A percentile compares a stretch with the other conserved stretches of the same genome.
These are phyloP conservation scores for Hylomyscus alleni DNA, from an alignment of 2,797 vertebrate species.

Conservation along the genomic window DNA sequence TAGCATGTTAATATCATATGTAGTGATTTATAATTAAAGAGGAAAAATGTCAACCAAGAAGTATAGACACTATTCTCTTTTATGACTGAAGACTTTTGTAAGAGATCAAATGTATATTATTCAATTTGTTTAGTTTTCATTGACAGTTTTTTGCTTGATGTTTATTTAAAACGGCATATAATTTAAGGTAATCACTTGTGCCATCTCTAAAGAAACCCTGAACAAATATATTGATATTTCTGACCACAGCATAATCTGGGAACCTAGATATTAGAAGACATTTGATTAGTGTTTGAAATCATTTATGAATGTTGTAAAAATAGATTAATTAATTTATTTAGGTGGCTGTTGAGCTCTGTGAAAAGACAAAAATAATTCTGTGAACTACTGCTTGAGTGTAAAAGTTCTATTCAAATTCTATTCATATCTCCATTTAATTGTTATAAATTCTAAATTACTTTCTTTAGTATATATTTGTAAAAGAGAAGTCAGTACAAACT, in stretches of 20 bases:
- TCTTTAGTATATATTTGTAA: not conserved
- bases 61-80: not conserved
- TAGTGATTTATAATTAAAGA: not conserved
- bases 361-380: not conserved
- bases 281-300: constrained; percentile 12
- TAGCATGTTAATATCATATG: constrained; percentile 76
- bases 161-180: constrained; percentile 36
- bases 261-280: not conserved
- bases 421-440: not conserved
- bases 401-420: not conserved
- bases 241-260: not conserved
- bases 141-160: not conserved
- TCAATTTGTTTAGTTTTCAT: constrained; percentile 59
- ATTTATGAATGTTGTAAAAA: not conserved
- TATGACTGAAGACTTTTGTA: constrained; percentile 71
- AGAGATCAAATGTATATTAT: not conserved
- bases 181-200: not conserved
- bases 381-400: not conserved
- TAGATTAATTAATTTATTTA: not conserved
- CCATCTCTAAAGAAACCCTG: not conserved
- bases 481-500: not conserved
- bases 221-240: not conserved
- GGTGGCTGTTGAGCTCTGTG: not conserved
- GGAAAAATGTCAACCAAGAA: not conserved
- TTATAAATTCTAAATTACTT: not conserved